Conservation (phyloP, 2,113 vertebrate species). For the Xenopus borealis region DNA sequence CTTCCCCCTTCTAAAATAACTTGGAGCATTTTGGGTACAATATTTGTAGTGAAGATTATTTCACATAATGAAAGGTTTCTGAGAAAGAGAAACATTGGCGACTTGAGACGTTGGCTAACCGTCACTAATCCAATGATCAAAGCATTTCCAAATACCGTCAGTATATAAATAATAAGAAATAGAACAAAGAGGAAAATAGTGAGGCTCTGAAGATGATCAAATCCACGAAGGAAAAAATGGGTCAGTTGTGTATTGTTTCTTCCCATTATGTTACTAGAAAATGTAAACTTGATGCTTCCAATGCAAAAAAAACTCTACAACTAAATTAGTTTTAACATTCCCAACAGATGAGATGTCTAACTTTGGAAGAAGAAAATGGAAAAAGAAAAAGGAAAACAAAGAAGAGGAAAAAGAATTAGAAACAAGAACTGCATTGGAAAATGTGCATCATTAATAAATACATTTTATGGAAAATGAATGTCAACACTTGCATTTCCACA, state of each 20-base stretch:
- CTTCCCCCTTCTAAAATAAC: too few species aligned
- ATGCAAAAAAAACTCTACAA: too few species aligned
- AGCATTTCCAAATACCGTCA: slow-evolving; percentile 43
- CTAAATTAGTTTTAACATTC: too few species aligned
- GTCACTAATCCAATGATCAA: slow-evolving; percentile 42
- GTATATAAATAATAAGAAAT: slow-evolving; percentile 36
- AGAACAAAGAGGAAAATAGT: slow-evolving; percentile 21
- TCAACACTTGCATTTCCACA: too few species aligned
- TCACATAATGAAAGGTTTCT: slow-evolving; percentile 30
- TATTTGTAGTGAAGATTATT: neutral
- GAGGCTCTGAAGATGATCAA: neutral
- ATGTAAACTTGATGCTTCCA: neutral
- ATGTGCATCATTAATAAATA: too few species aligned
- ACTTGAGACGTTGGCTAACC: slow-evolving; percentile 35
- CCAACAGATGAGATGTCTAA: too few species aligned
- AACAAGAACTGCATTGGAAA: too few species aligned
- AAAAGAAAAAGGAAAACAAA: too few species aligned
- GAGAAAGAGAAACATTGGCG: slow-evolving; percentile 44
- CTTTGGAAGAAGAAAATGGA: too few species aligned
- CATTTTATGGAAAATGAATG: too few species aligned
- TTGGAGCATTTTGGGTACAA: neutral
- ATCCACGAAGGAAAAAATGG: neutral
- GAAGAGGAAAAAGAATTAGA: too few species aligned
- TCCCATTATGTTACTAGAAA: neutral
- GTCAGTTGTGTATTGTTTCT: neutral